Evolutionary conservation across 2,113 vertebrate genomes (phyloP).

Genomic region (pig (Sus scrofa)): DNA sequence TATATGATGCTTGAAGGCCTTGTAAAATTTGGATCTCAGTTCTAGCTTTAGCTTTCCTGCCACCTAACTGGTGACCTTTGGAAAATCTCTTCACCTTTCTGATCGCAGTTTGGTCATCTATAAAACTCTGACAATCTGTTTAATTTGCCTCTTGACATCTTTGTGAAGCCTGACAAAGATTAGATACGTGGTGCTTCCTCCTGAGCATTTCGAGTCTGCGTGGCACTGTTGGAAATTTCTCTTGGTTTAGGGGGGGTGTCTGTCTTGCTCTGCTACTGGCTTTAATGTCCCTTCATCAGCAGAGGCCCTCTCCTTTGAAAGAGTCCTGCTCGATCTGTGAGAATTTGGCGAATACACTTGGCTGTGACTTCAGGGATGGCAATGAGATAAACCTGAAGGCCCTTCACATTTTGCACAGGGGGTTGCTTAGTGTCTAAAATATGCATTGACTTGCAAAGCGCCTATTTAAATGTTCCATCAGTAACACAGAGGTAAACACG

Average conservation of each 20-base stretch:
- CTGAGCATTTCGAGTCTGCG: neutral
- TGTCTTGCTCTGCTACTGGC: neutral
- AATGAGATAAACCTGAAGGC: neutral
- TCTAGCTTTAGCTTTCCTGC: slow-evolving; percentile 38
- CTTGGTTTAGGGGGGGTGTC: neutral
- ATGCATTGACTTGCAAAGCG: neutral
- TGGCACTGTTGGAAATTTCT: neutral
- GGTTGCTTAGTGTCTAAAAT: neutral
- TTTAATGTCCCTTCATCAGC: neutral
- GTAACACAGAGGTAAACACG: neutral
- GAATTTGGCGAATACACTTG: neutral
- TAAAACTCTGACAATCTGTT: slow-evolving; percentile 43
- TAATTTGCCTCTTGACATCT: slow-evolving; percentile 39
- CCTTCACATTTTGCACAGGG: neutral
- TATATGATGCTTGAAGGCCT: neutral
- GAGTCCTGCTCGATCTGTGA: neutral
- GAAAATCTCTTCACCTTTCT: slow-evolving; percentile 2
- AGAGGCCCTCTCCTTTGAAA: slow-evolving; percentile 1
- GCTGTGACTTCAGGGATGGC: neutral
- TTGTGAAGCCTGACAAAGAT: neutral
- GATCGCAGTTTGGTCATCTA: neutral
- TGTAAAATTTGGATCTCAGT: slow-evolving; percentile 25
- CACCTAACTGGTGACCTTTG: slow-evolving; percentile 4
- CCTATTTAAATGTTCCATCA: neutral
- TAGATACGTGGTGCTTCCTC: neutral